These are phyloP conservation scores for Liparis tanakae DNA, from an alignment of 2,797 vertebrate genomes.

Conservation along the genomic window DNA sequence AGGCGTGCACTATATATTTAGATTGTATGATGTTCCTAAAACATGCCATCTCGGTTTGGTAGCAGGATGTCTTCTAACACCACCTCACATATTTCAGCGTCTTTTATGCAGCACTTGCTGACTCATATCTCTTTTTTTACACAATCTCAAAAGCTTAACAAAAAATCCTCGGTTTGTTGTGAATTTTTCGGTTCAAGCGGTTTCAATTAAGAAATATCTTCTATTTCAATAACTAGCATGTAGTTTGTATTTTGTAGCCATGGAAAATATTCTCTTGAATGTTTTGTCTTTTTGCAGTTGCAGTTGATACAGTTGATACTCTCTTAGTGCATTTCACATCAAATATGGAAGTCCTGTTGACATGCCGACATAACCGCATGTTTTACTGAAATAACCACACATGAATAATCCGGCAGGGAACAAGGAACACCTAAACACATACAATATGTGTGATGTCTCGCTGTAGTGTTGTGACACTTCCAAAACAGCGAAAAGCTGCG, in stretches of 20 bases:
- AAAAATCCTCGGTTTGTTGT: not conserved
- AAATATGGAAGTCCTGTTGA: not conserved
- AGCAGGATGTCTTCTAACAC: not conserved
- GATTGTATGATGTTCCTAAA: not conserved
- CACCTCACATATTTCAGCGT: not conserved
- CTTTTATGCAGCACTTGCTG: not conserved
- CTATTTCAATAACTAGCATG: not conserved
- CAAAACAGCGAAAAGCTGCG: conserved; percentile 5
- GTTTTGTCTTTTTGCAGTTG: not conserved
- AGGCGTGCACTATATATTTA: not conserved
- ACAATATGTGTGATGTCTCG: not conserved
- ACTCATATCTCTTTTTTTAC: not conserved
- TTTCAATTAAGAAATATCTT: not conserved
- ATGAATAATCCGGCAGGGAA: not conserved
- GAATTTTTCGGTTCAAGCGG: not conserved
- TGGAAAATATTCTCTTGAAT: not conserved
- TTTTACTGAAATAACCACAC: not conserved
- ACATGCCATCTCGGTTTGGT: not conserved
- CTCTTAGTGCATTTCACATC: not conserved
- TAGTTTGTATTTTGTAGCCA: not conserved
- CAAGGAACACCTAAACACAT: not conserved
- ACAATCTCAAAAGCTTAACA: not conserved
- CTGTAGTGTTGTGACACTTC: conserved; percentile 10
- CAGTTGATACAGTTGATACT: not conserved
- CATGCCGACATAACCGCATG: not conserved